Conservation (phyloP, 2,113 vertebrate species). For the Pluvialis apricaria region DNA sequence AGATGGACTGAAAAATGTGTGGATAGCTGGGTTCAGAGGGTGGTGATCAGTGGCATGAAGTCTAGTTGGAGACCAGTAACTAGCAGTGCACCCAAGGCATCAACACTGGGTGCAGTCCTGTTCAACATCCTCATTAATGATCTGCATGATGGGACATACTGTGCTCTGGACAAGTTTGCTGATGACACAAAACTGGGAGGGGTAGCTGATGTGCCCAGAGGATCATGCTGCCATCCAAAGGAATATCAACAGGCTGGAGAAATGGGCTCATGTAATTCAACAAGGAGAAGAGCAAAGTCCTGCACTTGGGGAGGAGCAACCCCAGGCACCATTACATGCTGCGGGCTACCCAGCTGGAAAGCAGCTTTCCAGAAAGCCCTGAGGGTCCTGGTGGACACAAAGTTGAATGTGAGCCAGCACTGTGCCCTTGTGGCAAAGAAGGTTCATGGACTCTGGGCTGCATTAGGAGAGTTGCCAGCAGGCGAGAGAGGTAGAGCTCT, state of each 20-base stretch:
- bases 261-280: background rate
- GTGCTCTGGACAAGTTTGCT: background rate
- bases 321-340: background rate
- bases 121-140: background rate
- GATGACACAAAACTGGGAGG: background rate
- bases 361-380: background rate
- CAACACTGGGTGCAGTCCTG: background rate
- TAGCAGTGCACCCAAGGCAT: no score
- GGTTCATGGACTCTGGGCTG: background rate
- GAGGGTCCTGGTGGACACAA: background rate
- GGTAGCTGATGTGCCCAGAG: background rate
- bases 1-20: background rate
- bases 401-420: background rate
- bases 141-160: rapidly evolving
- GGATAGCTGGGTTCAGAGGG: background rate
- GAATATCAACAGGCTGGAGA: background rate
- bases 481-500: background rate
- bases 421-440: background rate
- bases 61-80: background rate
- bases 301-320: background rate
- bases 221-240: background rate
- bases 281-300: background rate
- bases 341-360: background rate
- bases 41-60: background rate
- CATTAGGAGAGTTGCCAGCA: background rate